These are phyloP conservation scores for Verasper variegatus DNA, from an alignment of 2,113 vertebrate species.

Conservation along the genomic window DNA sequence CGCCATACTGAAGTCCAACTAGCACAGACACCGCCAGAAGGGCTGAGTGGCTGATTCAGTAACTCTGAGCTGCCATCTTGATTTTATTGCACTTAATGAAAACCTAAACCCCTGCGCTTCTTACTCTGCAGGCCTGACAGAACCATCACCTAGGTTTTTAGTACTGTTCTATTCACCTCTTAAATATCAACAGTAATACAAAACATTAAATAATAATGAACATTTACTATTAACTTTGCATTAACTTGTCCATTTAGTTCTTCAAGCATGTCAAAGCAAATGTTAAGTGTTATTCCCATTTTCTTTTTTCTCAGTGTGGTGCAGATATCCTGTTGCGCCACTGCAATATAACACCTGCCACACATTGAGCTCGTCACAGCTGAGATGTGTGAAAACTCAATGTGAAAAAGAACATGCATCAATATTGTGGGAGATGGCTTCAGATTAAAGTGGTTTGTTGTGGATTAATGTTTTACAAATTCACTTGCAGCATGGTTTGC, in stretches of 20 bases:
- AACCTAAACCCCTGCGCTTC: not conserved
- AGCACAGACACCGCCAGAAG: slow-evolving; percentile 53
- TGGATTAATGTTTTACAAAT: too few relatives aligned
- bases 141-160: too few relatives aligned
- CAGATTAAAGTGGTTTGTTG: not conserved
- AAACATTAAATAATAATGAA: too few relatives aligned
- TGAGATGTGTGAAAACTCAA: slow-evolving; percentile 48
- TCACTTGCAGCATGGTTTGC: too few relatives aligned
- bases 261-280: slow-evolving; percentile 23
- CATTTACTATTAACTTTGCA: not conserved
- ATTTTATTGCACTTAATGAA: slow-evolving; percentile 30
- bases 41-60: slow-evolving; percentile 30
- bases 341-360: slow-evolving; percentile 54
- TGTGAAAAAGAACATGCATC: slow-evolving; percentile 20
- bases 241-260: not conserved
- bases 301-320: slow-evolving; percentile 17
- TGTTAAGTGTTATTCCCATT: slow-evolving; percentile 36
- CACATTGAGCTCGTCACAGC: slow-evolving; percentile 33
- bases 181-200: not conserved
- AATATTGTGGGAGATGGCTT: slow-evolving; percentile 1
- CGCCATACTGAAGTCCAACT: slow-evolving; percentile 15
- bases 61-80: slow-evolving; percentile 47
- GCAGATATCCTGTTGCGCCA: not conserved
- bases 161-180: not conserved
- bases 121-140: not conserved